Evolutionary conservation across 2,113 vertebrate genomes (phyloP), one percentile per base, ranked within the genome.

Genomic region (Plecturocebus donacophilus): DNA sequence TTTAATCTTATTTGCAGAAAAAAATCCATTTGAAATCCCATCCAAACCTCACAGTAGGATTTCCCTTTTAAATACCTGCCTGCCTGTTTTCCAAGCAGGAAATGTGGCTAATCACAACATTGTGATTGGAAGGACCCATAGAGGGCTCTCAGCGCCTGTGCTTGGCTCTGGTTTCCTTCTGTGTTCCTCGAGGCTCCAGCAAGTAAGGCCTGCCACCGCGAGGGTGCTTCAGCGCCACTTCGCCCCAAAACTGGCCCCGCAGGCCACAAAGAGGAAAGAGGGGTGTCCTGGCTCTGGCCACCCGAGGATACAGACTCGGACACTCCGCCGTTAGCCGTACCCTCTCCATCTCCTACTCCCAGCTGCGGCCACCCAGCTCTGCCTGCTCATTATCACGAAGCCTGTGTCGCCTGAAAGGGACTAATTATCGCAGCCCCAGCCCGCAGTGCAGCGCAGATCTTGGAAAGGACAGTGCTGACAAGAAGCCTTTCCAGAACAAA

Each of bases 1-100:
- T 77, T 9, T 85, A 70, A 71, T 95, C 8, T 0, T 0, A 96
- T 84, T 97, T 83, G 52, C 68, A 95, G 75, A 5, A 52, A 93
- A 97, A 96, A 61, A 94, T 12, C 2, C 32, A 82, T 96, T 54
- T 38, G 76, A 90, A 94, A 95, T 56, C 49, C 45, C 49, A 58
- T 88, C 71, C 71, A 54, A 86, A 56, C 75, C 90, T 96, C 91
- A 90, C 12, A 4, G 32, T 90, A 93, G 79, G 94, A 96, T 92
- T 96, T 97, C 94, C 79, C 54, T 86, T 87, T 94, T 92, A 83
- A 80, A 87, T 82, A 52, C 79, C 77, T 96, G 93, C 61, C 85
- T 91, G 58, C 58, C 89, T 93, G 58, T 93, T 97, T 97, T 79
- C 95, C 66, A 52, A 81, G 94, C 79, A 98, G 97, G 96, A 97